A percentile compares a stretch with the other conserved stretches of the same genome.
Conservation (phyloP, 2,888 invertebrate species). For the Toxonevra muliebris region DNA sequence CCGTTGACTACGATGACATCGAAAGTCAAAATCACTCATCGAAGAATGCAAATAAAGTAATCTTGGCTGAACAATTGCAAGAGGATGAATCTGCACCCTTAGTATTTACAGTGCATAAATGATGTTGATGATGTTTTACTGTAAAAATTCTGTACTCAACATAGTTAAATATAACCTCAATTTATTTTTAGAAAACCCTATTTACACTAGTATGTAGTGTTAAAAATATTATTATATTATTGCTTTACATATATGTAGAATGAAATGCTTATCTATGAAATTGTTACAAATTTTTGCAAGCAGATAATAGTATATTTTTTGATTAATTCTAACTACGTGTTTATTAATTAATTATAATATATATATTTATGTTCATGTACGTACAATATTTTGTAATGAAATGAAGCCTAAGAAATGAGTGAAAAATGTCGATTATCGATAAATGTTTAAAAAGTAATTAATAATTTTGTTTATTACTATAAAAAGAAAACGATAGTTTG, state of each 20-base stretch:
- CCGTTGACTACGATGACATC: conserved; percentile 63
- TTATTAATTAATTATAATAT: too few species aligned
- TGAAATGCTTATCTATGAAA: conserved; percentile 4
- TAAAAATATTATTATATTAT: neutral
- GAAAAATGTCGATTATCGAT: neutral
- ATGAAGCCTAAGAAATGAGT: conserved; percentile 23
- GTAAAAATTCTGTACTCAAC: too few species aligned
- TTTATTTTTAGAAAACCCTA: too few species aligned
- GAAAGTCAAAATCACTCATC: conserved; percentile 56
- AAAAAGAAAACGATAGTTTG: too few species aligned
- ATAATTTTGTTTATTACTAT: too few species aligned
- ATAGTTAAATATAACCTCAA: too few species aligned
- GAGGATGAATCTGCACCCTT: conserved; percentile 63
- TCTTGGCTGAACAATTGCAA: conserved; percentile 52
- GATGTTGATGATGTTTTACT: conserved; percentile 32
- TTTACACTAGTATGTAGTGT: neutral
- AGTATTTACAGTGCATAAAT: conserved; percentile 61
- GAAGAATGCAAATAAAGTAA: conserved; percentile 37
- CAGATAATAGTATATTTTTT: neutral
- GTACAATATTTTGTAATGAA: conserved; percentile 3
- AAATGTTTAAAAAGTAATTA: too few species aligned
- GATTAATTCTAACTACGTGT: too few species aligned
- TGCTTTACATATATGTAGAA: neutral
- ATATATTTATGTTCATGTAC: too few species aligned
- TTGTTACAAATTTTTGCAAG: conserved; percentile 19